Evolutionary conservation across 2,888 invertebrate species (phyloP), one percentile per base, ranked within the genome.

Genomic region (Drosophila setosimentum): DNA sequence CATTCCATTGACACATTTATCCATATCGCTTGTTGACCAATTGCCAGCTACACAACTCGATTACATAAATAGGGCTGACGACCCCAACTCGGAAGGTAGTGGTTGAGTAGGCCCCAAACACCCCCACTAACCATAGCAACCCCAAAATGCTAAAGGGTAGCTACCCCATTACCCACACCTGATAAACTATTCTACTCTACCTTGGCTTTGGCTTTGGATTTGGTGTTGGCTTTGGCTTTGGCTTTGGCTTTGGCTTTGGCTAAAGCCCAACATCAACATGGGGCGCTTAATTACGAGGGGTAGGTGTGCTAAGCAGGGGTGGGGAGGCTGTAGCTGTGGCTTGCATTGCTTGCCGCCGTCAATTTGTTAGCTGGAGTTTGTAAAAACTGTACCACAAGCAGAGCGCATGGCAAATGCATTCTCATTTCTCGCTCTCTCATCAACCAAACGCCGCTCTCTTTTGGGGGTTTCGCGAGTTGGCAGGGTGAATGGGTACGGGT

Each of bases 361-460:
- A 77, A 66, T 69, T 75, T 61, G 66, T 73, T 77, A 82, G 83
- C 73, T 75, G 78, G 78, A 88, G 83, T 76, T 78, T 77, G 55
- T 55, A 78, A 90, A 86, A 90, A 86, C 90, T 90, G 86, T 90
- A 90, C 90, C 80, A 85, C 55, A 48, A 58, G 76, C 73, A 87
- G 45, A 16, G 85, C 85, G 85, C 90, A 86, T 86, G 85, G 73
- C 90, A 87, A 73, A 65, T 89, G 87, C 84, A 84, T 61, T 74
- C 35, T 72, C 42, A 63, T 24, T 37, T 48, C 40, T 48, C 62
- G 45, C 59, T 53, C 65, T 59, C 55, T 60, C 42, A 16, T 24
- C 45, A 16, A 7, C 24, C 33, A 13, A 45, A 24, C 45, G 50
- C 53, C 33, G 58, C 50, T 53, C 51, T 61, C 27, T 61, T 40